A percentile compares a stretch with the other conserved stretches of the same genome.
Conservation (phyloP, 1,140 invertebrate species). For the Cyrtorhinus lividipennis region DNA sequence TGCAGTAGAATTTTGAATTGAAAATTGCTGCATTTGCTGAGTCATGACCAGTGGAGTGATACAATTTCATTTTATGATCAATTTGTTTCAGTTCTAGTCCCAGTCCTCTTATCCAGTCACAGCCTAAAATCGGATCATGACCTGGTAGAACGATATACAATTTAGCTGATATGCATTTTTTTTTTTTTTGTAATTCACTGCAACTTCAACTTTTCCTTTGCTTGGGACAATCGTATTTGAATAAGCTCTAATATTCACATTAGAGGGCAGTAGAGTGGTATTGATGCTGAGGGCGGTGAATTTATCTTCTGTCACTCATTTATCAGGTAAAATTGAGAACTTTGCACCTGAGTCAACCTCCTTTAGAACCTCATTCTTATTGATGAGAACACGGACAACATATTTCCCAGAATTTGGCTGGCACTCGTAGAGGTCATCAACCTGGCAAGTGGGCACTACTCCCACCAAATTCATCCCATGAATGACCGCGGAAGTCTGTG, state of each 20-base stretch:
- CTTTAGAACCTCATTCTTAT: not conserved
- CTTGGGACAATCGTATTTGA: not conserved
- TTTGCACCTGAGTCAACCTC: conserved; percentile 6
- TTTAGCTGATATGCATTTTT: conserved; percentile 1
- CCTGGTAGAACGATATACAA: conserved; percentile 5
- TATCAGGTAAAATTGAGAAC: not conserved
- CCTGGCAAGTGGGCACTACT: not conserved
- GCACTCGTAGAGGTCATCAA: conserved; percentile 3
- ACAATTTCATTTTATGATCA: not conserved
- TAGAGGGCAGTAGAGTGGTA: not conserved
- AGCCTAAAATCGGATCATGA: conserved; percentile 4
- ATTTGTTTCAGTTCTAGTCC: conserved; percentile 5
- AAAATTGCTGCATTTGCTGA: not conserved
- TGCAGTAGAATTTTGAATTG: conserved; percentile 3
- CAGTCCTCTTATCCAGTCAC: conserved; percentile 6
- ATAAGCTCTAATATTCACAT: conserved; percentile 5
- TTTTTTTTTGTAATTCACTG: conserved; percentile 3
- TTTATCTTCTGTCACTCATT: too few relatives aligned
- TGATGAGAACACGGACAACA: not conserved
- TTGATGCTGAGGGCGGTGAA: not conserved
- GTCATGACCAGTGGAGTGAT: not conserved
- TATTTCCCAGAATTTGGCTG: conserved; percentile 3
- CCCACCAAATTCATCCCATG: not conserved
- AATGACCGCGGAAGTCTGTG: too few relatives aligned
- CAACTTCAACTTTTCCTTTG: conserved; percentile 2